phyloP scores from a whole-genome alignment of 1,140 invertebrate genomes.

The Ceratina calcarata region DNA sequence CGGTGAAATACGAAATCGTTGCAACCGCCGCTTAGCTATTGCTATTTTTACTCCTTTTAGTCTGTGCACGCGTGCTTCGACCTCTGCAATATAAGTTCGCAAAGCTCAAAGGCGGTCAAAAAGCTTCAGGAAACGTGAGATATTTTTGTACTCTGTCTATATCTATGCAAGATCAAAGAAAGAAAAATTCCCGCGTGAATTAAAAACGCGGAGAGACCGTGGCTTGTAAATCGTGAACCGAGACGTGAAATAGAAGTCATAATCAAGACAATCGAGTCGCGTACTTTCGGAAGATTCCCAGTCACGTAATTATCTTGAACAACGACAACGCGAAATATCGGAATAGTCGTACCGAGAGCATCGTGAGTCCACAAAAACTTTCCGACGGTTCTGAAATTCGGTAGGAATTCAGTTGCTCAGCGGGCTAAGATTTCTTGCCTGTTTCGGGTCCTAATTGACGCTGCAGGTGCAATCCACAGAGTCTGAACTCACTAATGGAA shows the following conservation, averaged over 20 bases:
- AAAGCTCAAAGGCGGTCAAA: background rate
- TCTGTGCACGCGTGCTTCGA: constrained; percentile 10
- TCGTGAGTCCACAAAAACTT: constrained; percentile 12
- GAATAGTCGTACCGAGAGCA: background rate
- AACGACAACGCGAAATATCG: too few relatives aligned
- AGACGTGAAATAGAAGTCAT: too few relatives aligned
- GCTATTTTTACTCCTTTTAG: constrained; percentile 57
- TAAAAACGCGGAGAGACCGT: background rate
- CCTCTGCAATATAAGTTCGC: background rate
- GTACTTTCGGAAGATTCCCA: too few relatives aligned
- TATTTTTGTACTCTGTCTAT: too few relatives aligned
- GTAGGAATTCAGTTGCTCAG: constrained; percentile 33
- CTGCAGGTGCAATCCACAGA: background rate
- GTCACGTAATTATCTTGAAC: too few relatives aligned
- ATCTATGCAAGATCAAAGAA: too few relatives aligned
- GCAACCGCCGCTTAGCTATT: constrained; percentile 34
- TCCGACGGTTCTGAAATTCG: constrained; percentile 17
- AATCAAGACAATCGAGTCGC: too few relatives aligned
- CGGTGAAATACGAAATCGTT: constrained; percentile 19
- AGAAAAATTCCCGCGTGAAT: too few relatives aligned
- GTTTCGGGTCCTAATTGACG: constrained; percentile 31
- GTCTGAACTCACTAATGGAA: constrained; percentile 6
- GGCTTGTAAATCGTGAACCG: too few relatives aligned
- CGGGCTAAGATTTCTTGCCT: constrained; percentile 21
- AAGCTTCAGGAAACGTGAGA: background rate